phyloP scores from a whole-genome alignment of 2,113 vertebrate species.

The Furnarius figulus region DNA sequence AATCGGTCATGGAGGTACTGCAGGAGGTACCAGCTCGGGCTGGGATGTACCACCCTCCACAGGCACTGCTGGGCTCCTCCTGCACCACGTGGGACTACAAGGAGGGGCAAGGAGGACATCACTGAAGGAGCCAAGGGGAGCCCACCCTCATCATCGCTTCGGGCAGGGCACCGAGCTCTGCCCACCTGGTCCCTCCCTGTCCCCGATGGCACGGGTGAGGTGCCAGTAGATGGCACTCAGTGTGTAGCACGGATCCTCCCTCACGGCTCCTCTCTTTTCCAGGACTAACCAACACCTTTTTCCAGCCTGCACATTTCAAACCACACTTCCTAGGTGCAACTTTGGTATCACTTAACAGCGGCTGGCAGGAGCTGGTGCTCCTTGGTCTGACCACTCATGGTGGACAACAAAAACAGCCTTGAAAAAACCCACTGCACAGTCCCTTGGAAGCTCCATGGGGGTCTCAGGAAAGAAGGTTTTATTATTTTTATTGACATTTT shows the following conservation, averaged over 20 bases:
- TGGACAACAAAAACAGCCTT: not conserved
- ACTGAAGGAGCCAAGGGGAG: not conserved
- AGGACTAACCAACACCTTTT: not conserved
- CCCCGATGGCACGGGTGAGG: not conserved
- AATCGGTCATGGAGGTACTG: rapidly evolving
- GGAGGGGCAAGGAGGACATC: not conserved
- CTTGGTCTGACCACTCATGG: not conserved
- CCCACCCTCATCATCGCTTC: not conserved
- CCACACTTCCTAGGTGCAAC: not conserved
- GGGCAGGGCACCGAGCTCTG: not conserved
- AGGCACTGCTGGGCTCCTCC: not conserved
- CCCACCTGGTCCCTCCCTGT: not conserved
- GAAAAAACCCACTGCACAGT: not conserved
- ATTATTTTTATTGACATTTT: not conserved
- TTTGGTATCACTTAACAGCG: rapidly evolving
- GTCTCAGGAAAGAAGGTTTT: not conserved
- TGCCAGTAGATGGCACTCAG: slow-evolving; percentile 53
- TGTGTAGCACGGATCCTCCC: not conserved
- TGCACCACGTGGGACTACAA: not conserved
- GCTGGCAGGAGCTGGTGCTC: not conserved
- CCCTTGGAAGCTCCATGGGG: not conserved
- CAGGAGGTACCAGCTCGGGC: not conserved
- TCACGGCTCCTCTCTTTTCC: not conserved
- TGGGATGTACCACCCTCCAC: not conserved
- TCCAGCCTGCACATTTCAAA: not conserved